Evolutionary conservation across 2,113 vertebrate species (phyloP).

Genomic region (Theristicus caerulescens): DNA sequence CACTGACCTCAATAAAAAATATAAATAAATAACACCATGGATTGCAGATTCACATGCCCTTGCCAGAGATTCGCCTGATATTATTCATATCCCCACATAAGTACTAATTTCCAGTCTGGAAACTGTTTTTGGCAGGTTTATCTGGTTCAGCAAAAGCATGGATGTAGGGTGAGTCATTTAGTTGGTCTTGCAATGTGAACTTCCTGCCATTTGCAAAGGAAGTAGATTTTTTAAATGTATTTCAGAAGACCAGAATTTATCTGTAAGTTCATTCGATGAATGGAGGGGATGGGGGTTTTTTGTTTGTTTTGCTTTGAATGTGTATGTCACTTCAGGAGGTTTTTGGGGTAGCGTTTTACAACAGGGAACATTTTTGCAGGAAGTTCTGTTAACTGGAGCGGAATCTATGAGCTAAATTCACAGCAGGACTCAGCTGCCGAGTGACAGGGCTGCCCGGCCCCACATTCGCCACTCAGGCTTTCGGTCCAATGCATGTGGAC

Average conservation of each 20-base stretch:
- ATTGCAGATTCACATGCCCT: slow-evolving; percentile 25
- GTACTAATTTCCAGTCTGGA: slow-evolving; percentile 42
- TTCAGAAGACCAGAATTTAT: background rate
- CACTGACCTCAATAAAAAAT: slow-evolving; percentile 41
- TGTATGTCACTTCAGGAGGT: background rate
- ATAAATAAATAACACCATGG: slow-evolving; percentile 10
- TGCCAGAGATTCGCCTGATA: background rate
- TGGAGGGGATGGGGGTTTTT: background rate
- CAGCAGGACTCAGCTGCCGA: background rate
- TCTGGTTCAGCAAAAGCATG: slow-evolving; percentile 27
- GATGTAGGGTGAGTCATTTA: slow-evolving; percentile 9
- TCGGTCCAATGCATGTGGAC: background rate
- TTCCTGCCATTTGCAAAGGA: slow-evolving; percentile 38
- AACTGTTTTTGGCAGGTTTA: slow-evolving; percentile 37
- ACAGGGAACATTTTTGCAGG: background rate
- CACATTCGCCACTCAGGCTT: rapidly evolving
- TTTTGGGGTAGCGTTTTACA: background rate
- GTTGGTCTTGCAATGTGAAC: background rate
- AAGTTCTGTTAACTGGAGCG: background rate
- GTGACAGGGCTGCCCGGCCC: background rate
- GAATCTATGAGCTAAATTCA: background rate
- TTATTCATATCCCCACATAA: slow-evolving; percentile 34
- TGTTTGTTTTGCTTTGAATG: background rate
- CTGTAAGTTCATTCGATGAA: background rate
- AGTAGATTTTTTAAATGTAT: background rate